Base-by-base conservation (phyloP, 1,140 invertebrate genomes). In the Frieseomelitta varia region DNA sequence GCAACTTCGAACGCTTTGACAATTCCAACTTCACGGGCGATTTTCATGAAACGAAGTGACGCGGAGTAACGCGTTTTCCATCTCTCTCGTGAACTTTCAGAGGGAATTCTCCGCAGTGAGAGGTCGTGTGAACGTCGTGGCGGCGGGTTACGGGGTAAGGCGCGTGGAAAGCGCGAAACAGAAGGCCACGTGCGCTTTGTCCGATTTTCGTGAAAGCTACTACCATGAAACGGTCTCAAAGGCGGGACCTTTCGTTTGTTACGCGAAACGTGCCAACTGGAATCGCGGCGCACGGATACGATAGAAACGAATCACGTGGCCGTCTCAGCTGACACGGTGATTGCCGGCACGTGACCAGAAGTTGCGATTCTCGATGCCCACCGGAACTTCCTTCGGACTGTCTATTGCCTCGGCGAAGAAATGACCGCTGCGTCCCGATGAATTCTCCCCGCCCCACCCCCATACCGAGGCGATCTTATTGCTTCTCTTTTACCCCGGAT, bases 261-360 rank as follows among this genome's bases (percentile, higher is more conserved):
- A 77, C 81, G 73, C 34, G 47, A 51, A 30, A 65, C 71, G 79
- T n/a, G 81, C n/a, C 30, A 69, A 83, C 74, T 63, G 56, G 69
- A 72, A 61, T 61, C 58, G 58, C 58, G 24, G 21, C 63, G 61
- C n/a, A 2, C 30, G n/a, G 30, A 47, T 51, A 51, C 71, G 71
- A 82, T 56, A 4, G 58, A 73, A 77, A 27, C 63, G 79, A 74
- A 39, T 82, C 81, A 82, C 81, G 81, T 82, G 81, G 73, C 27
- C 30, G 27, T 68, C 72, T 76, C 80, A 82, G 80, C 80, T 82
- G 80, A 75, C 55, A 34, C 71, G n/a, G 19, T 68, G 81, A 82
- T 82, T 76, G 63, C 56, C n/a, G 30, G 61, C 73, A 77, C 81
- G 81, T 82, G 81, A 82, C 34, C 73, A 30, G 81, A 82, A 77